A percentile compares a stretch with the other conserved stretches of the same genome.
Conservation (phyloP, 2,113 vertebrate genomes). For the Sinocyclocheilus grahami region DNA sequence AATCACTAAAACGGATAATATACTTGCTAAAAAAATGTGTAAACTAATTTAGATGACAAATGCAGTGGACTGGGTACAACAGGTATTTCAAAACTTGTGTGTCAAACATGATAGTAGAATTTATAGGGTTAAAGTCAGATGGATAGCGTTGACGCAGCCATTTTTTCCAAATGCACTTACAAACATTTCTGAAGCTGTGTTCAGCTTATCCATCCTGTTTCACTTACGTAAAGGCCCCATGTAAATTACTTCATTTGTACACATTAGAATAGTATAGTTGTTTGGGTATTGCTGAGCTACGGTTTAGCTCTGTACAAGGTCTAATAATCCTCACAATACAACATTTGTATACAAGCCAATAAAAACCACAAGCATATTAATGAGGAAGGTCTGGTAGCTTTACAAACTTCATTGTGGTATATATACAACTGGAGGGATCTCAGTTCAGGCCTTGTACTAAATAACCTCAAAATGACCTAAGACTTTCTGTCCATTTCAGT, state of each 20-base stretch:
- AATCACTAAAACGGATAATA: too few species aligned
- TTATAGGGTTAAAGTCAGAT: background rate
- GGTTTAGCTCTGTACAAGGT: background rate
- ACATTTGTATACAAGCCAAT: background rate
- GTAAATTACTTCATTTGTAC: background rate
- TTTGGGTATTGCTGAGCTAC: background rate
- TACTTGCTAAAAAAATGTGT: too few species aligned
- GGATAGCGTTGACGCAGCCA: background rate
- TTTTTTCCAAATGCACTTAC: too few species aligned
- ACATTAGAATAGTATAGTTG: background rate
- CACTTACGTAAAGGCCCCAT: background rate
- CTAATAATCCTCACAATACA: background rate
- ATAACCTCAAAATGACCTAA: constrained; percentile 12
- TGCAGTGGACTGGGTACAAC: too few species aligned
- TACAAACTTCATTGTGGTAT: background rate
- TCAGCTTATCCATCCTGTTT: background rate
- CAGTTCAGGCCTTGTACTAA: background rate
- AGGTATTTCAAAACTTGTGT: too few species aligned
- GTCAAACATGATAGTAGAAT: too few species aligned
- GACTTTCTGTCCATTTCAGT: background rate
- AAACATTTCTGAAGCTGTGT: too few species aligned
- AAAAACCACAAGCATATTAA: background rate
- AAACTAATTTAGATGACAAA: too few species aligned
- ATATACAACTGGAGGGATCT: background rate
- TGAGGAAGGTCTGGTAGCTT: background rate